Evolutionary conservation across 2,888 invertebrate genomes (phyloP).

Genomic region (Andrena fulva): DNA sequence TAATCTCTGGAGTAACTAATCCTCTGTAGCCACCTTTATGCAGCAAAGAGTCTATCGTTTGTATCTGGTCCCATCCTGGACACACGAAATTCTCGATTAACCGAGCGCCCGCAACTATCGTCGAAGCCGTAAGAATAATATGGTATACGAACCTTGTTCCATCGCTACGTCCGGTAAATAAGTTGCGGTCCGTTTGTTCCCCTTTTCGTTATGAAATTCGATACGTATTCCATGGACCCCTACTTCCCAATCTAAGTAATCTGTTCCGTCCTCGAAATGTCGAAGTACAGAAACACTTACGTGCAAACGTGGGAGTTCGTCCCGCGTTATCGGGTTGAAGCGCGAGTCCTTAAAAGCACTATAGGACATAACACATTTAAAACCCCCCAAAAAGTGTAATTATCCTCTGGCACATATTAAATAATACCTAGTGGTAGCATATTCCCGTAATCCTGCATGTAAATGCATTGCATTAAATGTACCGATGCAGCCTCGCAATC

Average conservation of each 20-base stretch:
- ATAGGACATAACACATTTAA: conserved; percentile 41
- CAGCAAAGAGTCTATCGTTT: conserved; percentile 98
- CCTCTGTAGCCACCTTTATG: conserved; percentile 99
- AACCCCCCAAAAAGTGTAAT: neutral
- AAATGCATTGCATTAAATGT: conserved; percentile 99
- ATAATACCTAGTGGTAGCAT: conserved; percentile 93
- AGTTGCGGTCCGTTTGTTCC: conserved; percentile 97
- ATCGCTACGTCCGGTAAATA: conserved; percentile 99
- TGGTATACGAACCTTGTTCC: conserved; percentile 92
- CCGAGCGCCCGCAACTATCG: neutral
- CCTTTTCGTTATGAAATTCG: conserved; percentile 97
- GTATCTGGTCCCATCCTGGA: conserved; percentile 98
- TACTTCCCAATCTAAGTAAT: conserved; percentile 99
- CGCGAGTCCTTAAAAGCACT: conserved; percentile 99
- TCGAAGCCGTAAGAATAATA: neutral
- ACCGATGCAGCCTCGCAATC: conserved; percentile 98
- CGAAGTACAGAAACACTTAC: conserved; percentile 98
- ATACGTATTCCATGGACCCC: conserved; percentile 99
- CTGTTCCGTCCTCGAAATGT: conserved; percentile 97
- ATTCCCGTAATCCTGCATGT: conserved; percentile 97
- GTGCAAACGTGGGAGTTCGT: conserved; percentile 96
- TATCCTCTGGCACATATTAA: conserved; percentile 1
- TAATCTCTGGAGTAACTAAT: conserved; percentile 92
- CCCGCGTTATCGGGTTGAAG: conserved; percentile 96
- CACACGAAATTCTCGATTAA: conserved; percentile 47